Conservation (phyloP, 2,797 vertebrate genomes). For the Diplodus puntazzo region DNA sequence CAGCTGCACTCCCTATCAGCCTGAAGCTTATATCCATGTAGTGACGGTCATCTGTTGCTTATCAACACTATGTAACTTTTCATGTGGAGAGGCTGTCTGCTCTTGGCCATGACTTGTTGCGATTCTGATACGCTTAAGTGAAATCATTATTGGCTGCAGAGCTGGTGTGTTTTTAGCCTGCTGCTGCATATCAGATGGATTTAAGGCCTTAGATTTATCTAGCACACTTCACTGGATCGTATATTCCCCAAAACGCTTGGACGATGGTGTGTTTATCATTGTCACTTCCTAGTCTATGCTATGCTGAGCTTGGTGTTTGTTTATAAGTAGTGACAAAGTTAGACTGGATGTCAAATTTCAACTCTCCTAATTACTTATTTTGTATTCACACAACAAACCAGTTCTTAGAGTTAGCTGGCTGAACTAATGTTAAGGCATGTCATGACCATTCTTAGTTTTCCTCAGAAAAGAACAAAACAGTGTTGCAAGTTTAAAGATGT, state of each 20-base stretch:
- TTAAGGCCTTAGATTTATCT: constrained; percentile 20
- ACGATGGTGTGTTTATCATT: too few species aligned
- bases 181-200: constrained; percentile 31
- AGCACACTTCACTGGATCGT: too few species aligned
- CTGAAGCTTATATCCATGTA: constrained; percentile 23
- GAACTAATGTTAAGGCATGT: neutral
- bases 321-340: constrained; percentile 7
- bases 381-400: neutral
- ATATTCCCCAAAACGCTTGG: too few species aligned
- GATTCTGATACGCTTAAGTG: constrained; percentile 25
- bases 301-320: constrained; percentile 9
- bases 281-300: too few species aligned
- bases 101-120: neutral
- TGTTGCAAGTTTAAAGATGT: neutral
- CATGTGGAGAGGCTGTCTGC: constrained; percentile 14
- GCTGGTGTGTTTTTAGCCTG: constrained; percentile 4
- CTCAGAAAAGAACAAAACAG: neutral
- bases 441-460: neutral
- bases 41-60: constrained; percentile 46
- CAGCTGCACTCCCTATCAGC: constrained; percentile 37
- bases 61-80: constrained; percentile 29
- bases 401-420: constrained; percentile 9
- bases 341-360: constrained; percentile 22
- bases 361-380: constrained; percentile 13
- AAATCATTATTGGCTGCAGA: constrained; percentile 36